Evolutionary conservation across 2,888 invertebrate species (phyloP), one percentile per base, ranked within the genome.

Genomic region (Cepaea hortensis): DNA sequence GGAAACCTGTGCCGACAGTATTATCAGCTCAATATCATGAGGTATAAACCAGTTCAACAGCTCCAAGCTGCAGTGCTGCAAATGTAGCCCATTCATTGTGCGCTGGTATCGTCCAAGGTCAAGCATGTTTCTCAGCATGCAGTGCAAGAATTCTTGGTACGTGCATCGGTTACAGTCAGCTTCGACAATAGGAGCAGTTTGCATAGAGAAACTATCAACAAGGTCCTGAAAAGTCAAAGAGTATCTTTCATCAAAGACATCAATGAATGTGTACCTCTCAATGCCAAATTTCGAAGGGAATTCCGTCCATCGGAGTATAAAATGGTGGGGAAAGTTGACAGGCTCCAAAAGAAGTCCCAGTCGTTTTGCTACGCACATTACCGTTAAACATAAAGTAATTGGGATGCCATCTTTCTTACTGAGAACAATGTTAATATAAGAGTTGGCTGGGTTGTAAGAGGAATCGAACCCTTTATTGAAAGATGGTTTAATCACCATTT

Each of bases 241-340:
- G 61, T 77, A 86, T 15, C 61, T 68, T 18, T 75, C 81, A 20
- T 68, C 85, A 46, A 85, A 85, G 76, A 75, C 76, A 76, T 87
- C 80, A 23, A 86, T 61, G 72, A 86, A 82, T 11, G 84, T 73
- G 65, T 84, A 85, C 15, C 61, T 35, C 18, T 84, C 82, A 20
- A 87, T 76, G 72, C 35, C 23, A 73, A 91, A 92, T 92, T 91
- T 95, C 94, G 91, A 93, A 91, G 95, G 95, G 90, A 94, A 94
- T 91, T 95, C 95, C 85, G 94, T 95, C 95, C 96, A 96, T 62
- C 95, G 94, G 83, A 96, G 93, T 46, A 96, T 91, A 91, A 96
- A 96, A 91, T 96, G 96, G 1, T 95, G 95, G 3, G 96, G 96
- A 90, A 96, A 96, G 92, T 95, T 96, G 88, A 96, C 95, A 61